Evolutionary conservation across 2,113 vertebrate species (phyloP).

Genomic region (Grammomys surdaster): DNA sequence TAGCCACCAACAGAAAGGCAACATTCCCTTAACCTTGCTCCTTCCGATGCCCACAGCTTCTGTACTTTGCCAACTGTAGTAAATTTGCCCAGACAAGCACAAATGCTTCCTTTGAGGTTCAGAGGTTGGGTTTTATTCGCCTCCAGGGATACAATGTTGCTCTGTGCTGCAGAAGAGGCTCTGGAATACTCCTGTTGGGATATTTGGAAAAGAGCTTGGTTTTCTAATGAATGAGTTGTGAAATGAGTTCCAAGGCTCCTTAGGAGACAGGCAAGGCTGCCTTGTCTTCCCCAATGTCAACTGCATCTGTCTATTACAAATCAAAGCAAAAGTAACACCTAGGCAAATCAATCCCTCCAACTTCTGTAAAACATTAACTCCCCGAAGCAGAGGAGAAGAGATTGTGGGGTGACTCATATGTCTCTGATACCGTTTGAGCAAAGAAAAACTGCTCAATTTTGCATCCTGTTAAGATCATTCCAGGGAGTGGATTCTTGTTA

Average conservation of each 20-base stretch:
- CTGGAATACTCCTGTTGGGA: constrained; percentile 70
- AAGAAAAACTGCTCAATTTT: constrained; percentile 68
- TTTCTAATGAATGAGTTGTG: constrained; percentile 87
- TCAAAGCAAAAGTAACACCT: constrained; percentile 83
- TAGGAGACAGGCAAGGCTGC: constrained; percentile 77
- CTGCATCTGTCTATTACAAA: constrained; percentile 70
- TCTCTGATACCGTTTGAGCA: constrained; percentile 59
- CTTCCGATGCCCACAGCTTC: constrained; percentile 71
- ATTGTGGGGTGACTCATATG: constrained; percentile 6
- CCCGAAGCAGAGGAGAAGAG: constrained; percentile 65
- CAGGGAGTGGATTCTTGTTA: constrained; percentile 66
- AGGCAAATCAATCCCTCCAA: constrained; percentile 81
- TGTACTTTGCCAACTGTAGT: constrained; percentile 67
- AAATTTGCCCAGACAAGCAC: constrained; percentile 71
- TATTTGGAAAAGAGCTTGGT: constrained; percentile 79
- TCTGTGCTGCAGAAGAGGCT: constrained; percentile 46
- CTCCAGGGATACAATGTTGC: constrained; percentile 73
- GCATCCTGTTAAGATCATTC: constrained; percentile 77
- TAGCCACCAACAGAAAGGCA: constrained; percentile 76
- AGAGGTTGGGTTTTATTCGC: constrained; percentile 82
- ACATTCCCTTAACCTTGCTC: constrained; percentile 74
- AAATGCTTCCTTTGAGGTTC: constrained; percentile 80
- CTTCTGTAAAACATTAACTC: constrained; percentile 85
- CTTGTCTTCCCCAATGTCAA: constrained; percentile 61
- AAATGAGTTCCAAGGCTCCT: constrained; percentile 75